A percentile compares a stretch with the other conserved stretches of the same genome.
phyloP scores from a whole-genome alignment of 2,113 vertebrate species.

The Gavialis gangeticus region DNA sequence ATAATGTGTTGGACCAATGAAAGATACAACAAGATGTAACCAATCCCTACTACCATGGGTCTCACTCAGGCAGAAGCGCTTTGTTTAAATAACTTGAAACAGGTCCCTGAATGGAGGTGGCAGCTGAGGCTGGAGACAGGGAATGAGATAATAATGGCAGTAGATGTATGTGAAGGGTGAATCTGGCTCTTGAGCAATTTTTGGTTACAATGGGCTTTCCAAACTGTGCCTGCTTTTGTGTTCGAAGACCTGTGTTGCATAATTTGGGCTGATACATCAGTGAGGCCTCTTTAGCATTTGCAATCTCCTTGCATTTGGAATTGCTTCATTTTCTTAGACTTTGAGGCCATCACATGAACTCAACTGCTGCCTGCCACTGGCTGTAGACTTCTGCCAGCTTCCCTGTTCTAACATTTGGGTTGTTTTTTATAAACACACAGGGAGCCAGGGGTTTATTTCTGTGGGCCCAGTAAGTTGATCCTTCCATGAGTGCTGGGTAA shows the following conservation, averaged over 20 bases:
- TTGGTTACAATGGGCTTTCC: background rate
- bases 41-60: background rate
- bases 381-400: background rate
- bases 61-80: background rate
- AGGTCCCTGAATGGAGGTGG: background rate
- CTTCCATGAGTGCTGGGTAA: conserved; percentile 65
- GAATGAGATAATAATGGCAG: background rate
- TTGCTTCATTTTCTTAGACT: background rate
- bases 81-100: background rate
- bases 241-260: background rate
- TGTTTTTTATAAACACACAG: conserved; percentile 64
- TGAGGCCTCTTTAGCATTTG: background rate
- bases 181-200: background rate
- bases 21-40: background rate
- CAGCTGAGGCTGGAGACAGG: background rate
- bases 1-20: background rate
- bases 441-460: conserved; percentile 70
- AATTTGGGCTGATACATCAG: background rate
- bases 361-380: background rate
- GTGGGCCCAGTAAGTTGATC: conserved; percentile 69
- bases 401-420: conserved; percentile 62
- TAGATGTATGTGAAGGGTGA: background rate
- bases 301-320: background rate
- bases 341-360: background rate
- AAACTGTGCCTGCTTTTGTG: background rate